Conservation (phyloP, 64 coral and sea anemone genomes). For the Pocillopora damicornis region DNA sequence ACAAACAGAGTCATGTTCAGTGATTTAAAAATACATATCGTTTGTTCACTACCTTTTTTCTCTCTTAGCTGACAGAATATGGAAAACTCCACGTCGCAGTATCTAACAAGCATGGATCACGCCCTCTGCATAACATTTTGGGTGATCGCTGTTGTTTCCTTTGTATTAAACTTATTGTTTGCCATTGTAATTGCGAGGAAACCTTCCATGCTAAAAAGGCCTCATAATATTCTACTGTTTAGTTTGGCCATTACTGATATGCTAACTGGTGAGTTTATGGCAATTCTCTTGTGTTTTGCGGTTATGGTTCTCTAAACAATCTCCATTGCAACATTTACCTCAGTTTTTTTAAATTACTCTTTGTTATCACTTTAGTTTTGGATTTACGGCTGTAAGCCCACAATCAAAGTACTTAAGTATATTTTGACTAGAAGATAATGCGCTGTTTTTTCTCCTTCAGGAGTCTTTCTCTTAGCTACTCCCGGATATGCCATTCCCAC, state of each 20-base stretch:
- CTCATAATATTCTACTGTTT: slow-evolving; percentile 36
- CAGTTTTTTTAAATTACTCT: background rate
- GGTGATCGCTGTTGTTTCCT: slow-evolving; percentile 23
- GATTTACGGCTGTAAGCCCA: too few species aligned
- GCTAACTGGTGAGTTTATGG: slow-evolving; percentile 18
- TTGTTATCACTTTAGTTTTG: background rate
- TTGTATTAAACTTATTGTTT: slow-evolving; percentile 22
- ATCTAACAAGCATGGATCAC: background rate
- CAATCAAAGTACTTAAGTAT: background rate
- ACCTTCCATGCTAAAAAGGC: slow-evolving; percentile 21
- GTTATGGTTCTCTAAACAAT: background rate
- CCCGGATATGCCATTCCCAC: slow-evolving; percentile 8
- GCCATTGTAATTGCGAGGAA: background rate
- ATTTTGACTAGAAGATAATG: background rate
- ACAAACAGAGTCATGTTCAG: too few species aligned
- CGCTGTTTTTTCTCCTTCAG: background rate
- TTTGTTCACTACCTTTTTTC: background rate
- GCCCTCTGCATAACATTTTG: background rate
- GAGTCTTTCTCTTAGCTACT: slow-evolving; percentile 24
- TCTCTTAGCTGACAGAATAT: background rate
- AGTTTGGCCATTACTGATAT: slow-evolving; percentile 23
- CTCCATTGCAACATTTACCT: too few species aligned
- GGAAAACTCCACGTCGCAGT: background rate
- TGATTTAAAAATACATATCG: background rate
- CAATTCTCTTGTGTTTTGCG: too few species aligned